Base-by-base conservation (phyloP, 2,797 vertebrate species). In the Takifugu rubripes region DNA sequence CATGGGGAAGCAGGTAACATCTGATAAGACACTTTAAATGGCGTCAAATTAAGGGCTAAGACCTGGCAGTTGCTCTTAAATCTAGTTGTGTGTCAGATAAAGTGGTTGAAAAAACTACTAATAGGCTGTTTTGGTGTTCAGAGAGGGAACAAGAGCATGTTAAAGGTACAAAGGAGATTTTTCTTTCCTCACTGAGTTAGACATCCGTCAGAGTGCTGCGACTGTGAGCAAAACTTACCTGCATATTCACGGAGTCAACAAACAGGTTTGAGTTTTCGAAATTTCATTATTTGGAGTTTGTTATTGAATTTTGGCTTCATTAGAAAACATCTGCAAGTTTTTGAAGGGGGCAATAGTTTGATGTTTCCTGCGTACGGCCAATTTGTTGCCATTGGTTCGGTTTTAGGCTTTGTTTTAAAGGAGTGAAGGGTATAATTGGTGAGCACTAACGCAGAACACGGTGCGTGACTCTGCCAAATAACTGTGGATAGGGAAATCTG, bases 1-100 rank as follows among this genome's bases (percentile, higher is more conserved):
- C 82, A 90, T 91, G 90, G 88, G 71, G 88, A 85, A 83, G 75
- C 86, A 90, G 90, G 89, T 91, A 91, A 89, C 89, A 81, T 66
- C 72, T 67, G 68, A 76, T 59, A 47, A 66, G 66, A 58, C 66
- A 60, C 59, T 31, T 24, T 66, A 75, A 58, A 70, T 53, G 46
- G 42, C 46, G 46, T 36, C 29, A 11, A 24, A 29, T 50, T 56
- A 6, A 54, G n/a, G 3, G 10, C 52, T 54, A 74, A 64, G 68
- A 65, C 64, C 72, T 49, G 57, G 36, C 5, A 31, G 14, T 10
- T 44, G 25, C 51, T 66, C 46, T 64, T 63, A 56, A 44, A 59
- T 64, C 57, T 58, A 1, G n/a, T 59, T 61, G 63, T 63, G 31
- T 2, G 50, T 42, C 12, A 14, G 36, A 40, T 40, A 33, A 9